phyloP scores from a whole-genome alignment of 2,888 invertebrate species.

The Nomada ruficornis region DNA sequence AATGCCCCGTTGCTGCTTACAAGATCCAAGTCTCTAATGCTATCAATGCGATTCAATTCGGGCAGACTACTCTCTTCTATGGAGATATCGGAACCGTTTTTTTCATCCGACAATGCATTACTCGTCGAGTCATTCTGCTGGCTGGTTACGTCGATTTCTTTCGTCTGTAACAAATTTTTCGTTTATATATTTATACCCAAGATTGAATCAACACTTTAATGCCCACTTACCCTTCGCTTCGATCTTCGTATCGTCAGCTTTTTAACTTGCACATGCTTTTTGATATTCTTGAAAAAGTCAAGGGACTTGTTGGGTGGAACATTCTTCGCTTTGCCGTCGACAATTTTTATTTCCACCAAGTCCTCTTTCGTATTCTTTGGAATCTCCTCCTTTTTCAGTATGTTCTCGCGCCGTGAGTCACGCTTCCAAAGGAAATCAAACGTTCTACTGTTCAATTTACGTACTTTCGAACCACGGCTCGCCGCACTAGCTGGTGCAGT shows the following conservation, averaged over 20 bases:
- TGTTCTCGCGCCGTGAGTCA: constrained; percentile 43
- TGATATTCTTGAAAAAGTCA: constrained; percentile 74
- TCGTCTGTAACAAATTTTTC: constrained; percentile 44
- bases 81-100: neutral
- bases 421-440: constrained; percentile 69
- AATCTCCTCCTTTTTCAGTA: constrained; percentile 41
- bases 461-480: constrained; percentile 55
- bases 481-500: constrained; percentile 32
- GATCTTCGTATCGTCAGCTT: constrained; percentile 69
- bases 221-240: constrained; percentile 71
- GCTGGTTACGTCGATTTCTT: constrained; percentile 37
- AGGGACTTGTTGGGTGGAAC: constrained; percentile 50
- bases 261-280: constrained; percentile 70
- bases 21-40: neutral
- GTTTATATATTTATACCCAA: neutral
- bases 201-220: neutral
- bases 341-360: constrained; percentile 32
- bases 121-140: constrained; percentile 19
- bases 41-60: neutral
- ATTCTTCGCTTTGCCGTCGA: constrained; percentile 54
- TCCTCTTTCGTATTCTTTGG: constrained; percentile 36
- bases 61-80: neutral
- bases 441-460: constrained; percentile 62
- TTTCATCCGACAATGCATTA: constrained; percentile 1
- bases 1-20: constrained; percentile 9